A percentile compares a stretch with the other conserved stretches of the same genome.
Evolutionary conservation across 2,113 vertebrate genomes (phyloP).

Genomic region (Chascanopsetta lugubris): DNA sequence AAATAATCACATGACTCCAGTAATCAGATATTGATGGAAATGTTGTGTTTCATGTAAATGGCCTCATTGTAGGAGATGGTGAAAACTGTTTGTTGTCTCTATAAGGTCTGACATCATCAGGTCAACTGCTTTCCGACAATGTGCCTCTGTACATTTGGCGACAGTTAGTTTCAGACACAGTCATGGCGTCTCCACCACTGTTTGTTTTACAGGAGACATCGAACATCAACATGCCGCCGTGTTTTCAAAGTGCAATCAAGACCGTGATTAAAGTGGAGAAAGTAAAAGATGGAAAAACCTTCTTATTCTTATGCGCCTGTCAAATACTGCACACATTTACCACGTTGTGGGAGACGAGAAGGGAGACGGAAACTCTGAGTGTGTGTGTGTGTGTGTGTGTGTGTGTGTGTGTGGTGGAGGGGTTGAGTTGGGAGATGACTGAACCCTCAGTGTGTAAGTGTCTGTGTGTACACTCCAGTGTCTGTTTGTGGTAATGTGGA

Average conservation of each 20-base stretch:
- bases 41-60: too few relatives aligned
- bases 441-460: slow-evolving; percentile 15
- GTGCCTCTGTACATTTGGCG: too few relatives aligned
- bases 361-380: slow-evolving; percentile 15
- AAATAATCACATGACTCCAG: too few relatives aligned
- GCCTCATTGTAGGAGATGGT: too few relatives aligned
- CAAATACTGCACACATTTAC: slow-evolving; percentile 54
- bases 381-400: too few relatives aligned
- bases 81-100: too few relatives aligned
- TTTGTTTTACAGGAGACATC: slow-evolving; percentile 42
- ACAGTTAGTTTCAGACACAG: slow-evolving; percentile 18
- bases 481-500: slow-evolving; percentile 59
- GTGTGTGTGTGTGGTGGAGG: too few relatives aligned
- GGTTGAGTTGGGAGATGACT: slow-evolving; percentile 4
- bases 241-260: slow-evolving; percentile 50
- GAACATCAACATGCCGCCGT: slow-evolving; percentile 46
- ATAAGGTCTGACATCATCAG: neutral
- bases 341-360: slow-evolving; percentile 40
- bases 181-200: slow-evolving; percentile 6
- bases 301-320: slow-evolving; percentile 42
- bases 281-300: too few relatives aligned
- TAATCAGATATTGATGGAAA: too few relatives aligned
- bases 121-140: too few relatives aligned
- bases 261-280: slow-evolving; percentile 40
- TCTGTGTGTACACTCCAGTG: slow-evolving; percentile 11